Evolutionary conservation across 2,113 vertebrate genomes (phyloP).

Genomic region (Limnothrissa miodon): DNA sequence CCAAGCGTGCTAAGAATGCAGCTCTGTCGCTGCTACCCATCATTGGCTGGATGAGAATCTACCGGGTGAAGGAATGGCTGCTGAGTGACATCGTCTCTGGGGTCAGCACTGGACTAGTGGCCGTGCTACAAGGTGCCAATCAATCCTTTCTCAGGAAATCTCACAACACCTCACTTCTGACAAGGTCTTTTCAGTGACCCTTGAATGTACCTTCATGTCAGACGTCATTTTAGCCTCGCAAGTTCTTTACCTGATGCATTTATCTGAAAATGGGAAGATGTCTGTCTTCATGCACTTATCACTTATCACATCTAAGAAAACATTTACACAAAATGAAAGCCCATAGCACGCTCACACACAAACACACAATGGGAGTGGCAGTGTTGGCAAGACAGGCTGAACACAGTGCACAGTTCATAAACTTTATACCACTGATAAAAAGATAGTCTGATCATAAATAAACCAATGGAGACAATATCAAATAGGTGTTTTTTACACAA

Average conservation of each 20-base stretch:
- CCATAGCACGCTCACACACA: no score
- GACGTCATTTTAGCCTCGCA: background rate
- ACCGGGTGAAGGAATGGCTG: conserved; percentile 85
- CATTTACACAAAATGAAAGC: background rate
- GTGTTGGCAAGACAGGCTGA: background rate
- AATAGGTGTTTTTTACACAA: no score
- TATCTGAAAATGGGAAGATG: background rate
- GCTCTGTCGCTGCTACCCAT: conserved; percentile 80
- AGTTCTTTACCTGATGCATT: background rate
- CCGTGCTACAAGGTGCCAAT: conserved; percentile 93
- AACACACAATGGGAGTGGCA: background rate
- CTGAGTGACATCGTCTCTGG: conserved; percentile 88
- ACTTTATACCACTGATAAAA: background rate
- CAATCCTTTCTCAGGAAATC: background rate
- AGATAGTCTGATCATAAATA: background rate
- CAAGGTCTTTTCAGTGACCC: background rate
- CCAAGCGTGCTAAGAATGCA: conserved; percentile 74
- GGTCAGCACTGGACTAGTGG: conserved; percentile 91
- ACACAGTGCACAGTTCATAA: background rate
- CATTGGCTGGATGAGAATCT: conserved; percentile 81
- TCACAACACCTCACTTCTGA: background rate
- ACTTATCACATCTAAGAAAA: background rate
- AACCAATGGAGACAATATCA: no score
- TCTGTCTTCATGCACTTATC: background rate
- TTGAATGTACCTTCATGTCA: background rate